Percentiles rank a stretch among this genome's conserved stretches.
Evolutionary conservation across 2,888 invertebrate genomes (phyloP).

Genomic region (Cataglyphis livida): DNA sequence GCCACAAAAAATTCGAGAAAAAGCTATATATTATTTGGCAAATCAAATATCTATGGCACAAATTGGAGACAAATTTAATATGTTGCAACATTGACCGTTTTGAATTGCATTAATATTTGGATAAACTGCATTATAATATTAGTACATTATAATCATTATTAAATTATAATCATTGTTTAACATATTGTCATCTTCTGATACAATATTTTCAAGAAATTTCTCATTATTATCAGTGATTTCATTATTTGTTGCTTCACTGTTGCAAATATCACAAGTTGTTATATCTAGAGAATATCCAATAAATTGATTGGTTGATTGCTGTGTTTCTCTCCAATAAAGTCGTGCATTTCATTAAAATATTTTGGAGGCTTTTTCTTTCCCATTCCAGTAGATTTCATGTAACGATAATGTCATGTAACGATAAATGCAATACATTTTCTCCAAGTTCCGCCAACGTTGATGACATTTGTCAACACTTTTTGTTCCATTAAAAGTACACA

Average conservation of each 20-base stretch:
- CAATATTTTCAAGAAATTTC: no score
- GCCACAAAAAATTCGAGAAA: neutral
- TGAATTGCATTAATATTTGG: neutral
- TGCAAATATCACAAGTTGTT: neutral
- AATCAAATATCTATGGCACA: neutral
- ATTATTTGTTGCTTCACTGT: neutral
- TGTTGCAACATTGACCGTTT: neutral
- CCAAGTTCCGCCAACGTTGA: conserved; percentile 3
- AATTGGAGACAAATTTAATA: conserved; percentile 18
- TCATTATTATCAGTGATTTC: neutral
- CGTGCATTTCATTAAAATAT: conserved; percentile 9
- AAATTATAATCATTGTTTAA: neutral
- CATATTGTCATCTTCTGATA: neutral
- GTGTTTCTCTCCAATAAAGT: conserved; percentile 20
- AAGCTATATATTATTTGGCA: conserved; percentile 16
- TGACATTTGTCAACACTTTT: neutral
- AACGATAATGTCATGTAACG: conserved; percentile 2
- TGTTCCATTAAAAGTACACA: neutral
- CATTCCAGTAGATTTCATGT: neutral
- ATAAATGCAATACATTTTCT: conserved; percentile 17
- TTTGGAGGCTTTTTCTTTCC: conserved; percentile 12
- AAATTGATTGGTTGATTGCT: conserved; percentile 4
- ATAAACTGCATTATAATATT: conserved; percentile 1
- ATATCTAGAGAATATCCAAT: conserved; percentile 2
- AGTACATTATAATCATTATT: neutral